phyloP scores from a whole-genome alignment of 2,888 invertebrate genomes.

The Pandemis corylana region DNA sequence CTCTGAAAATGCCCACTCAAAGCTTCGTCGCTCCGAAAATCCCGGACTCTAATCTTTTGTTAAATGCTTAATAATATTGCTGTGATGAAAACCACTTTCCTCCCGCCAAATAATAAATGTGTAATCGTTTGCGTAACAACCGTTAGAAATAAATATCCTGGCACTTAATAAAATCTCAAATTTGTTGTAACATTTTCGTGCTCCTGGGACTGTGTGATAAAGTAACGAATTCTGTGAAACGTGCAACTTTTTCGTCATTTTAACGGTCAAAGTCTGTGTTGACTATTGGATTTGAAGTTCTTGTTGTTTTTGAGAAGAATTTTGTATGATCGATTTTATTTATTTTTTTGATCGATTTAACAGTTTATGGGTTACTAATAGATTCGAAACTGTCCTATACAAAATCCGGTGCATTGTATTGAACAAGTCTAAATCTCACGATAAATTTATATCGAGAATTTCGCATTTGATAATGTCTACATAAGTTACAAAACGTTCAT shows the following conservation, averaged over 20 bases:
- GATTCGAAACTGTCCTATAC: too few species aligned
- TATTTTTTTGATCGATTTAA: too few species aligned
- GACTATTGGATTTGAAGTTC: background rate
- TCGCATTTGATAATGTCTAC: too few species aligned
- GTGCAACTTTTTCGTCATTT: background rate
- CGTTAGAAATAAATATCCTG: constrained; percentile 1
- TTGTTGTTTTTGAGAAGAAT: background rate
- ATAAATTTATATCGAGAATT: too few species aligned
- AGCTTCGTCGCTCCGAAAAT: background rate
- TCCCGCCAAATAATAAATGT: constrained; percentile 6
- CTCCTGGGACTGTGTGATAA: background rate
- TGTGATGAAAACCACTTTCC: background rate
- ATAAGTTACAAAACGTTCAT: too few species aligned
- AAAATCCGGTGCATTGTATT: too few species aligned
- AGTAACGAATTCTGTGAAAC: background rate
- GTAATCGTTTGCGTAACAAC: background rate
- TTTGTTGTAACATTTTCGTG: background rate
- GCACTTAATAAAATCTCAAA: background rate
- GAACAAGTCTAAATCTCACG: too few species aligned
- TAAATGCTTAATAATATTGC: background rate
- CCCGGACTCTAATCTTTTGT: background rate
- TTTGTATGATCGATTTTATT: background rate
- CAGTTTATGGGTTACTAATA: too few species aligned
- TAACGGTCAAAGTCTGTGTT: background rate
- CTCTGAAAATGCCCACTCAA: background rate